Evolutionary conservation across 2,888 invertebrate species (phyloP).

Genomic region (Encarsia formosa): DNA sequence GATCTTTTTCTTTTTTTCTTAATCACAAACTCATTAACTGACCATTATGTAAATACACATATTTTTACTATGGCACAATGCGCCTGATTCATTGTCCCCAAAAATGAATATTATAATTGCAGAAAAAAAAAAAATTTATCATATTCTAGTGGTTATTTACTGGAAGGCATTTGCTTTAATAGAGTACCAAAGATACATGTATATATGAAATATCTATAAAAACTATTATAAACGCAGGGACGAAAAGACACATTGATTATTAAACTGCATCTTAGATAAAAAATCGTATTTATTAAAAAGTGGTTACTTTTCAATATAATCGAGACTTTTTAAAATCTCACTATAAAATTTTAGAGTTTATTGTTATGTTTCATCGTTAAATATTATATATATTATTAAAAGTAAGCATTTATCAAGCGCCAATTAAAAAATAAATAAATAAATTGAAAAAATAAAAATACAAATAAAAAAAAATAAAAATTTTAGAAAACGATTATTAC

Average conservation of each 20-base stretch:
- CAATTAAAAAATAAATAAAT: conserved; percentile 10
- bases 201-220: conserved; percentile 12
- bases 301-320: conserved; percentile 17
- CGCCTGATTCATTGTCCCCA: conserved; percentile 16
- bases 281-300: not conserved
- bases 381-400: conserved; percentile 19
- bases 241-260: conserved; percentile 11
- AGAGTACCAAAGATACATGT: conserved; percentile 15
- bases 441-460: conserved; percentile 11
- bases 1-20: too few species aligned
- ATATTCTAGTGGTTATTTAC: conserved; percentile 16
- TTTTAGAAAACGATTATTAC: conserved; percentile 11
- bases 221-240: conserved; percentile 10
- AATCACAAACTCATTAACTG: conserved; percentile 16
- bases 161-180: conserved; percentile 23
- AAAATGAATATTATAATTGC: conserved; percentile 10
- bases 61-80: conserved; percentile 16
- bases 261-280: conserved; percentile 11
- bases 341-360: conserved; percentile 20
- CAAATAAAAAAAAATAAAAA: conserved; percentile 10
- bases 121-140: conserved; percentile 2
- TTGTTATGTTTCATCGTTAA: conserved; percentile 22
- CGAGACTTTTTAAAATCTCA: conserved; percentile 26
- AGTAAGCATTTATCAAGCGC: conserved; percentile 12
- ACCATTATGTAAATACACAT: conserved; percentile 23